These are phyloP conservation scores for Ypsolopha sequella DNA, from an alignment of 2,888 invertebrate genomes.

Conservation along the genomic window DNA sequence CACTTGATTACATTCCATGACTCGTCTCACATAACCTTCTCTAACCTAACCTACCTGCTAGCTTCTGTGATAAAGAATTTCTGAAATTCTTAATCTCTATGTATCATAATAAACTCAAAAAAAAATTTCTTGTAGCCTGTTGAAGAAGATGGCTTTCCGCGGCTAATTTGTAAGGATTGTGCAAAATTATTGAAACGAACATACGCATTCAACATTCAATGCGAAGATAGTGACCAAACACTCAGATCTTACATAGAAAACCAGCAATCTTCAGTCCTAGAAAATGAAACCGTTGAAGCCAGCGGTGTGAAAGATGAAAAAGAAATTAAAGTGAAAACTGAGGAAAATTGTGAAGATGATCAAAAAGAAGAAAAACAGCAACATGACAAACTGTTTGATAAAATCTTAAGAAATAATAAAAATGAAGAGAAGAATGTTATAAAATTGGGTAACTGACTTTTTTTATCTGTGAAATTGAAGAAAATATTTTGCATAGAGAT, in stretches of 20 bases:
- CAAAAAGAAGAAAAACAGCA: not conserved
- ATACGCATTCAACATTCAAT: constrained; percentile 43
- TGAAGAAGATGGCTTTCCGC: constrained; percentile 44
- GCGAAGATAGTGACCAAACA: constrained; percentile 43
- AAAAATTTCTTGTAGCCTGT: constrained; percentile 26
- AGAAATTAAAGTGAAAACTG: constrained; percentile 7
- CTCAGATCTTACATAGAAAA: constrained; percentile 24
- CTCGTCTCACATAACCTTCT: too few species aligned
- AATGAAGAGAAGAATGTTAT: not conserved
- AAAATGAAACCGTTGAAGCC: constrained; percentile 1
- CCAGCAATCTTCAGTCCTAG: not conserved
- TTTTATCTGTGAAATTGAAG: too few species aligned
- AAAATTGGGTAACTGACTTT: not conserved
- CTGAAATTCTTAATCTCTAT: too few species aligned
- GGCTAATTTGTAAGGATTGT: constrained; percentile 52
- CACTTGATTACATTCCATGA: too few species aligned
- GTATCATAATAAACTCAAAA: too few species aligned
- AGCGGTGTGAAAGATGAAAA: constrained; percentile 16
- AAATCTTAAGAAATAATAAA: not conserved
- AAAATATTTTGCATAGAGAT: too few species aligned
- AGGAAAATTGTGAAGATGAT: constrained; percentile 22
- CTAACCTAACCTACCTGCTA: too few species aligned
- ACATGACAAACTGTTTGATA: not conserved
- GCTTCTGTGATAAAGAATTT: too few species aligned
- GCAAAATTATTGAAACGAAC: constrained; percentile 40